These are phyloP conservation scores for Pachyrhynchus sulphureomaculatus DNA, from an alignment of 1,140 invertebrate species.

Conservation along the genomic window DNA sequence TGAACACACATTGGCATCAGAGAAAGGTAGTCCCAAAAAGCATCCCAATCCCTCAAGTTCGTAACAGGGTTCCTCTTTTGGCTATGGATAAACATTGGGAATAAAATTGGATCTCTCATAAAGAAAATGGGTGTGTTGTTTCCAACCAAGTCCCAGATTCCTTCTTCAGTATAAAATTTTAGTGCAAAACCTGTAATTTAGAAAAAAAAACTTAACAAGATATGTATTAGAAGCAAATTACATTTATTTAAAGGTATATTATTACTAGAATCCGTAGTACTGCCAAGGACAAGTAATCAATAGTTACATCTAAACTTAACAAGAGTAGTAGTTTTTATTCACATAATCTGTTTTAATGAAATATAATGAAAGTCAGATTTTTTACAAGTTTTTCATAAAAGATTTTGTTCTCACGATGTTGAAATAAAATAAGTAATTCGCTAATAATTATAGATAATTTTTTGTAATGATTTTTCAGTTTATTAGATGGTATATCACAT, in stretches of 20 bases:
- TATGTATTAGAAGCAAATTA: background rate
- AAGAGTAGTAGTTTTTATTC: too few species aligned
- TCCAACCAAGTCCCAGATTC: conserved; percentile 89
- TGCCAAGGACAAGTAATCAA: too few species aligned
- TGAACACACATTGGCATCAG: conserved; percentile 81
- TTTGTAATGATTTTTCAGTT: too few species aligned
- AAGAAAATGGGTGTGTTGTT: conserved; percentile 94
- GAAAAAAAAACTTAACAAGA: background rate
- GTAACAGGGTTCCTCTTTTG: conserved; percentile 90
- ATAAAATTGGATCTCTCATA: conserved; percentile 84
- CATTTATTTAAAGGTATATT: background rate
- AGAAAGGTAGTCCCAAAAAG: conserved; percentile 91
- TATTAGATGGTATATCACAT: too few species aligned
- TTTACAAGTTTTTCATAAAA: too few species aligned
- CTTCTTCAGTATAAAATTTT: conserved; percentile 91
- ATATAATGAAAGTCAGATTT: too few species aligned
- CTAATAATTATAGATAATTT: too few species aligned
- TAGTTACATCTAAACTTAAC: too few species aligned
- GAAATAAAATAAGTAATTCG: too few species aligned
- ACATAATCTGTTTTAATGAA: too few species aligned
- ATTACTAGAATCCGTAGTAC: too few species aligned
- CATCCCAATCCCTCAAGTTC: conserved; percentile 80
- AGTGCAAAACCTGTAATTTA: conserved; percentile 68
- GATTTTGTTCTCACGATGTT: too few species aligned
- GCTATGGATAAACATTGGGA: conserved; percentile 81